These are phyloP conservation scores for Drosophila mettleri DNA, from an alignment of 2,888 invertebrate species.

Conservation along the genomic window DNA sequence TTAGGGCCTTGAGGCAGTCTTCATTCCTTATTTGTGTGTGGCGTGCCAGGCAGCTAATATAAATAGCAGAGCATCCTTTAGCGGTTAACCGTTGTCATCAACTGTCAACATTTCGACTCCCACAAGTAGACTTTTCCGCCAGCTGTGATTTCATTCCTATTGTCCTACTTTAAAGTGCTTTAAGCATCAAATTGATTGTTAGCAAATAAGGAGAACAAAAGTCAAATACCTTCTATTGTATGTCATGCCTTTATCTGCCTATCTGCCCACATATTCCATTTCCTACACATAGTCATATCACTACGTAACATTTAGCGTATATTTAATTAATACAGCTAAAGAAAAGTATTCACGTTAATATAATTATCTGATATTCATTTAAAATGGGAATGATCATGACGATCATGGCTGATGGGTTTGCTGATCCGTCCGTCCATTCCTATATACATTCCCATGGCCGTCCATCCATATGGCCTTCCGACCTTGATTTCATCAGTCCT, in stretches of 20 bases:
- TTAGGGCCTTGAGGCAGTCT: too few relatives aligned
- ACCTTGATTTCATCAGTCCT: too few relatives aligned
- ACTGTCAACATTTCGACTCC: conserved; percentile 28
- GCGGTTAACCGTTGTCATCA: conserved; percentile 49
- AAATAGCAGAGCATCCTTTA: conserved; percentile 15
- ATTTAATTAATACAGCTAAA: not conserved
- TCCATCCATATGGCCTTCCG: too few relatives aligned
- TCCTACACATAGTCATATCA: not conserved
- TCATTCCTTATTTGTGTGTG: not conserved
- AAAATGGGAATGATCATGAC: too few relatives aligned
- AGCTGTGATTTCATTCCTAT: conserved; percentile 7
- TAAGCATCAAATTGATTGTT: not conserved
- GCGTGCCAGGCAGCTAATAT: conserved; percentile 9
- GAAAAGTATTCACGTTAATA: not conserved
- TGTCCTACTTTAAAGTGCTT: not conserved
- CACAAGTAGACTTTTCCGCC: conserved; percentile 12
- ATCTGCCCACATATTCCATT: too few relatives aligned
- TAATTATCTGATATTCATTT: too few relatives aligned
- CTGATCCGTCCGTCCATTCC: too few relatives aligned
- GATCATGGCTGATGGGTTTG: too few relatives aligned
- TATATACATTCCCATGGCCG: too few relatives aligned
- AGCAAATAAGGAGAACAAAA: not conserved
- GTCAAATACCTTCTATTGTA: not conserved
- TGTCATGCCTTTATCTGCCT: not conserved
- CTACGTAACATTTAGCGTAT: not conserved